phyloP scores from a whole-genome alignment of 2,113 vertebrate genomes.

The Carassius auratus region DNA sequence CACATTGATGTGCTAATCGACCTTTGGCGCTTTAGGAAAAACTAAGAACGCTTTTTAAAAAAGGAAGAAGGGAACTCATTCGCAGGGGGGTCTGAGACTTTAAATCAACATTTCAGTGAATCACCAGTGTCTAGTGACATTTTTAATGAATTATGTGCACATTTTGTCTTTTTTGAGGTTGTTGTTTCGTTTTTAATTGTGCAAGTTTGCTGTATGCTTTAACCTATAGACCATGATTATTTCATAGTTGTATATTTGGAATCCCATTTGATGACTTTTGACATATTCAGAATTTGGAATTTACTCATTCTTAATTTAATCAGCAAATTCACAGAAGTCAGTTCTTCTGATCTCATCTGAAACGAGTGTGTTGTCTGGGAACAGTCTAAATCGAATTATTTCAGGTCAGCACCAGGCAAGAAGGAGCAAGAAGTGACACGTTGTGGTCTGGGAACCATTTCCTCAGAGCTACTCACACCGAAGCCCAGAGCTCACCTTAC shows the following conservation, averaged over 20 bases:
- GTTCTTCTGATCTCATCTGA: not conserved
- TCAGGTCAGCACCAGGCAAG: slow-evolving; percentile 8
- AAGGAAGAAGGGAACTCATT: slow-evolving; percentile 6
- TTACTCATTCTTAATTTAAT: not conserved
- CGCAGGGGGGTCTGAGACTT: not conserved
- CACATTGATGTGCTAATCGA: slow-evolving; percentile 40
- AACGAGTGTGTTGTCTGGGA: not conserved
- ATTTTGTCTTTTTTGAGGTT: not conserved
- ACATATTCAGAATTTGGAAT: not conserved
- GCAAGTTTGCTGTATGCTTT: not conserved
- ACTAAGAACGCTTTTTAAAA: not conserved
- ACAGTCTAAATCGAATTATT: not conserved
- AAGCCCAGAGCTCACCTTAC: slow-evolving; percentile 42
- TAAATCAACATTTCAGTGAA: slow-evolving; percentile 24
- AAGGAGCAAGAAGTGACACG: slow-evolving; percentile 52
- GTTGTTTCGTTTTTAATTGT: not conserved
- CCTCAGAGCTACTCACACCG: slow-evolving; percentile 40
- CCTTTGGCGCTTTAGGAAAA: slow-evolving; percentile 44
- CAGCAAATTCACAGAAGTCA: not conserved
- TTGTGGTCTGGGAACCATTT: slow-evolving; percentile 56
- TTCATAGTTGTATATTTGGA: not conserved
- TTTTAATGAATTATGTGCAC: not conserved
- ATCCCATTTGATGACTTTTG: not conserved
- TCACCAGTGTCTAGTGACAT: not conserved
- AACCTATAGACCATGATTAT: too few relatives aligned